Percentiles rank a stretch among this genome's conserved stretches.
These are phyloP conservation scores for Triplophysa dalaica DNA, from an alignment of 2,113 vertebrate genomes.

Conservation along the genomic window DNA sequence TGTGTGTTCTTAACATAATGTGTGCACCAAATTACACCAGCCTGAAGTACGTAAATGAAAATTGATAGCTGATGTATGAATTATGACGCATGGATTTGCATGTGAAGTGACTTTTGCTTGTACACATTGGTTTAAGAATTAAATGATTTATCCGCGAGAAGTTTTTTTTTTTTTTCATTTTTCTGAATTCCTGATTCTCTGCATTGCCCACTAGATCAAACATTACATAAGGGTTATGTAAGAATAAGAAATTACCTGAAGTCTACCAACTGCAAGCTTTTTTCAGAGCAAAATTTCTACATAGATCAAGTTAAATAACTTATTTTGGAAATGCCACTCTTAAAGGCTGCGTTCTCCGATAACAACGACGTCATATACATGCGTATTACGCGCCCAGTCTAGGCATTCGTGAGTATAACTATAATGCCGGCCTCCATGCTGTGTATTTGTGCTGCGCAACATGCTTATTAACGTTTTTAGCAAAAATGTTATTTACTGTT, in stretches of 20 bases:
- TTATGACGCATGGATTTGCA: conserved; percentile 31
- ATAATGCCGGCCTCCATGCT: no score
- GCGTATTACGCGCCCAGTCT: no score
- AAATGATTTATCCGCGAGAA: neutral
- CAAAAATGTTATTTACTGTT: no score
- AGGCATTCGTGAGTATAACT: no score
- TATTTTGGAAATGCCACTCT: no score
- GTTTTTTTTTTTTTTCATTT: no score
- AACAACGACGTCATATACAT: no score
- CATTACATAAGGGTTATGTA: conserved; percentile 3
- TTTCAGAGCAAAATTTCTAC: no score
- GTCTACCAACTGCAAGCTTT: neutral
- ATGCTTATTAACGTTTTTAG: no score
- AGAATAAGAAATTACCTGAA: neutral
- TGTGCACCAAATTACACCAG: conserved; percentile 31
- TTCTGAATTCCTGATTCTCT: neutral
- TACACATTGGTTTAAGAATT: neutral
- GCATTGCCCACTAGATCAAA: neutral
- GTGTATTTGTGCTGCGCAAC: no score
- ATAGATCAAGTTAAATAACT: no score
- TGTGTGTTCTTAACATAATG: conserved; percentile 44
- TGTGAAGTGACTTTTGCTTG: conserved; percentile 19
- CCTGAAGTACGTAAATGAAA: conserved; percentile 27
- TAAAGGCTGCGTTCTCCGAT: no score
- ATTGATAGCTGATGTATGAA: conserved; percentile 38